A percentile compares a stretch with the other conserved stretches of the same genome.
phyloP scores from a whole-genome alignment of 1,140 invertebrate species.

The Polyergus mexicanus region DNA sequence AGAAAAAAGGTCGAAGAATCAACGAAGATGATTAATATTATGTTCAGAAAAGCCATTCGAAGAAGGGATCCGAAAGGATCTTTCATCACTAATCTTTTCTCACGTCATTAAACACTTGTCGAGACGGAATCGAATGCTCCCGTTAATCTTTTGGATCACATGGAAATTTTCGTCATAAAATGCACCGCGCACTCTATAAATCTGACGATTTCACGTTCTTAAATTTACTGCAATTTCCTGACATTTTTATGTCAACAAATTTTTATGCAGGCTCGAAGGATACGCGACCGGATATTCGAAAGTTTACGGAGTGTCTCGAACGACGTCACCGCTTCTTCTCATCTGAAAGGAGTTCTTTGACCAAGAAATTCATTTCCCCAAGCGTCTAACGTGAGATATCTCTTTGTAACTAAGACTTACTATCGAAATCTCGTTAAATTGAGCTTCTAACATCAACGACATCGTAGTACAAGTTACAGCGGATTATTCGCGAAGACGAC shows the following conservation, averaged over 20 bases:
- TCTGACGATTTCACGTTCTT: background rate
- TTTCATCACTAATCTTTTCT: background rate
- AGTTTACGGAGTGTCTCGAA: background rate
- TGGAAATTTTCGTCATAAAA: conserved; percentile 5
- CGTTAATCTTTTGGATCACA: background rate
- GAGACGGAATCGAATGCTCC: background rate
- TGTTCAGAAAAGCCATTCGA: background rate
- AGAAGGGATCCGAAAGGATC: background rate
- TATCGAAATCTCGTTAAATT: background rate
- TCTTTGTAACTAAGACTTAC: background rate
- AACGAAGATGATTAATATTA: too few relatives aligned
- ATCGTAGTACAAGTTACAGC: background rate
- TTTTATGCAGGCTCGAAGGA: background rate
- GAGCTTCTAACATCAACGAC: background rate
- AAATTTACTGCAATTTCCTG: conserved; percentile 6
- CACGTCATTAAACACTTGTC: background rate
- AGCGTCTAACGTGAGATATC: background rate
- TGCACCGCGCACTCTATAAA: background rate
- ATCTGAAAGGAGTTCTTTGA: background rate
- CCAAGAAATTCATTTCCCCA: background rate
- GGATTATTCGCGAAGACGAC: background rate
- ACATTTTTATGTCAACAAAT: background rate
- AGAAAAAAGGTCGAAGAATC: background rate
- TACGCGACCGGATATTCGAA: background rate
- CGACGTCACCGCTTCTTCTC: background rate